Evolutionary conservation across 2,888 invertebrate genomes (phyloP).

Genomic region (Sphinx pinastri): DNA sequence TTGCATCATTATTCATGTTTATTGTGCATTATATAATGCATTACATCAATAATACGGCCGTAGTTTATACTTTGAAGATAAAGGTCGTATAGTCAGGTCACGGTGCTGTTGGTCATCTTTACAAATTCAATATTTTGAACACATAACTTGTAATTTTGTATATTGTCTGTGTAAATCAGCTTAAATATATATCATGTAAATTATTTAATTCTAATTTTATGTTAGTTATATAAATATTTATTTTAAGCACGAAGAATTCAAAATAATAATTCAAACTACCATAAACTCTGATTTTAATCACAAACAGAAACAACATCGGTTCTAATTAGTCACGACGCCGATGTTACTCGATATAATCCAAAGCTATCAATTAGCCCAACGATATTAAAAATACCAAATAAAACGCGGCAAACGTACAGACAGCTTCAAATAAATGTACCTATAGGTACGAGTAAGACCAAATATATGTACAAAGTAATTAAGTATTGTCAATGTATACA

Average conservation of each 20-base stretch:
- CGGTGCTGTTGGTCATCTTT: not conserved
- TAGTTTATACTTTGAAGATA: slow-evolving; percentile 6
- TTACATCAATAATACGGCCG: not conserved
- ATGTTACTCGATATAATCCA: not conserved
- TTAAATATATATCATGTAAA: too few species aligned
- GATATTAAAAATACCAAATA: not conserved
- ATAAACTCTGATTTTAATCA: not conserved
- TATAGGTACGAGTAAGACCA: too few species aligned
- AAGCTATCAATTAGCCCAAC: not conserved
- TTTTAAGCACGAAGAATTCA: too few species aligned
- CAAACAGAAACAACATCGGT: not conserved
- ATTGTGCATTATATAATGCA: slow-evolving; percentile 5
- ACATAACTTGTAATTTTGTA: not conserved
- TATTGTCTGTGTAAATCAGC: too few species aligned
- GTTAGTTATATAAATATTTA: too few species aligned
- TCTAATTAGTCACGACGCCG: not conserved
- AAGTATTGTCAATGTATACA: too few species aligned
- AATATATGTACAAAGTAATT: too few species aligned
- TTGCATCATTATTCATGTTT: slow-evolving; percentile 17
- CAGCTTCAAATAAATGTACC: too few species aligned
- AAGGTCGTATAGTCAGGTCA: not conserved
- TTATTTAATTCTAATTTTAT: too few species aligned
- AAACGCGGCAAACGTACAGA: too few species aligned
- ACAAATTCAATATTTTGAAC: not conserved
- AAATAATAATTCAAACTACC: not conserved